phyloP scores from a whole-genome alignment of 2,113 vertebrate species.

The Potamarius usumacintae region DNA sequence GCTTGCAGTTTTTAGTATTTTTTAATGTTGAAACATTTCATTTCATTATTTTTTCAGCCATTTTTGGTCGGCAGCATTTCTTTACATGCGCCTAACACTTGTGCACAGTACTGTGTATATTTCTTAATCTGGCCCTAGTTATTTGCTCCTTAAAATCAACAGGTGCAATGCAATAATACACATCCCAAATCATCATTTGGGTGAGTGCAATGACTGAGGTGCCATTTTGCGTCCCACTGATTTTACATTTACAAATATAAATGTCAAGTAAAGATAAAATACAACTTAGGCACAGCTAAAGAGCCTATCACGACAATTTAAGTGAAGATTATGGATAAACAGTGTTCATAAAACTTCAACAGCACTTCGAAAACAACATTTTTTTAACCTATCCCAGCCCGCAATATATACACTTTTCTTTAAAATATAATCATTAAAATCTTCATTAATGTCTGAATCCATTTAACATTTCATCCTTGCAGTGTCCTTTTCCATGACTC shows the following conservation, averaged over 20 bases:
- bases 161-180: not conserved
- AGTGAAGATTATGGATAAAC: not conserved
- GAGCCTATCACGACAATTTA: not conserved
- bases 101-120: no score
- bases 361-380: not conserved
- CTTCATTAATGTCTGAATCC: not conserved
- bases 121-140: not conserved
- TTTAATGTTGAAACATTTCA: no score
- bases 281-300: not conserved
- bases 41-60: no score
- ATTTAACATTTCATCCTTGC: not conserved
- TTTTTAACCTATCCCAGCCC: not conserved
- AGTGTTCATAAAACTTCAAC: not conserved
- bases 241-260: not conserved
- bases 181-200: not conserved
- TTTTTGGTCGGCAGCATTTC: no score
- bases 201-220: not conserved
- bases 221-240: not conserved
- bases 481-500: not conserved
- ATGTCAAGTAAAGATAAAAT: no score
- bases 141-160: not conserved
- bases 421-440: not conserved
- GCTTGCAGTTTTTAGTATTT: no score
- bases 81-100: no score
- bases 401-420: not conserved